These are phyloP conservation scores for Lycophotia porphyrea DNA, from an alignment of 2,888 invertebrate species.

Conservation along the genomic window DNA sequence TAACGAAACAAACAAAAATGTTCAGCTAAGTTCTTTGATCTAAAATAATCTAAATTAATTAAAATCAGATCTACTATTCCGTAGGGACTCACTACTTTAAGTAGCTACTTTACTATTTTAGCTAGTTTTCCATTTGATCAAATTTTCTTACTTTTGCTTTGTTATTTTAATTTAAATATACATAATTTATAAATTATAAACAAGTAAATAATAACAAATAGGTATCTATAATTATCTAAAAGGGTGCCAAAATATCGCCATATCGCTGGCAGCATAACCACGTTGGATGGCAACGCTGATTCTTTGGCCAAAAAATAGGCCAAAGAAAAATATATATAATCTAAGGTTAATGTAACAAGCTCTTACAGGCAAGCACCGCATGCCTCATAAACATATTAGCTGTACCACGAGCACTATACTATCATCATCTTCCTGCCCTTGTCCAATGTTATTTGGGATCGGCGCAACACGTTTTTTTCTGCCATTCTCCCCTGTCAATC, in stretches of 20 bases:
- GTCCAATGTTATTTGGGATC: too few species aligned
- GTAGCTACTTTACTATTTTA: background rate
- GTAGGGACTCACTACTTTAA: background rate
- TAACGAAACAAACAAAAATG: conserved; percentile 8
- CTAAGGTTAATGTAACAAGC: too few species aligned
- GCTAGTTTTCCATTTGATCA: background rate
- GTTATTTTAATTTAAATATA: background rate
- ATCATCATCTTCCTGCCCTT: too few species aligned
- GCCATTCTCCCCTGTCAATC: too few species aligned
- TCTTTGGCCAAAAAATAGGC: background rate
- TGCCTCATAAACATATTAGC: too few species aligned
- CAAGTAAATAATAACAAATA: background rate
- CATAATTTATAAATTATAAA: too few species aligned
- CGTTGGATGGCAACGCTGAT: background rate
- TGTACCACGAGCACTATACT: too few species aligned
- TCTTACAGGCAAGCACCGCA: too few species aligned
- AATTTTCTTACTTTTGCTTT: background rate
- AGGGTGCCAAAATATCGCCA: background rate
- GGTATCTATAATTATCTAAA: background rate
- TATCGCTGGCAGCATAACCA: background rate
- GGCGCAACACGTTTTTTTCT: too few species aligned
- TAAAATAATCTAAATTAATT: conserved; percentile 14
- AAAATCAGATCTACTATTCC: background rate
- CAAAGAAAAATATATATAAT: background rate
- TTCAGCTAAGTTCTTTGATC: background rate